These are phyloP conservation scores for Sterna hirundo DNA, from an alignment of 2,113 vertebrate genomes.

Conservation along the genomic window DNA sequence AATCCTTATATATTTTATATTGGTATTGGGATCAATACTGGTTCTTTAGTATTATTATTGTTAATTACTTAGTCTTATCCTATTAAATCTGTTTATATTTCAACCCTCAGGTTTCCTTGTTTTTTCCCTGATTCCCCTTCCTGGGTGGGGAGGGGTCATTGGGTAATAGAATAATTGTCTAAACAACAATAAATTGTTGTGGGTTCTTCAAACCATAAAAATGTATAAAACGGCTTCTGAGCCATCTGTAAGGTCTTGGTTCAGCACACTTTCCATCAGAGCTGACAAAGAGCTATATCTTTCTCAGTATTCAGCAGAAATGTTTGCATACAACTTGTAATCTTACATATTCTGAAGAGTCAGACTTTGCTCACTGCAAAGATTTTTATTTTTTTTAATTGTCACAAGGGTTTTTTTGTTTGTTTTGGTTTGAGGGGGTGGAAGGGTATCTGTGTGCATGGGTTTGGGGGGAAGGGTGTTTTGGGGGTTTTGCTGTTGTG, in stretches of 20 bases:
- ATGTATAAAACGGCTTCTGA: not conserved
- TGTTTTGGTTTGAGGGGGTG: not conserved
- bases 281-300: not conserved
- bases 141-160: too few species aligned
- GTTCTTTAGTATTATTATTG: too few species aligned
- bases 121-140: too few species aligned
- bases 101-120: too few species aligned
- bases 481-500: not conserved
- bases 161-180: too few species aligned
- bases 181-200: too few species aligned
- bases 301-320: not conserved
- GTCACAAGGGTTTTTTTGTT: not conserved
- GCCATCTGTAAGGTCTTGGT: not conserved
- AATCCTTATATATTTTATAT: too few species aligned
- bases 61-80: too few species aligned
- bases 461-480: not conserved
- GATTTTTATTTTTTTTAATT: not conserved
- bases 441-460: rapidly evolving
- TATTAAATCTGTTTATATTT: too few species aligned
- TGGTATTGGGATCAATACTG: too few species aligned
- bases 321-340: not conserved
- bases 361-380: not conserved
- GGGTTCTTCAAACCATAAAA: not conserved
- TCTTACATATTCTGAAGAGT: not conserved
- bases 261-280: not conserved